Evolutionary conservation across 2,113 vertebrate species (phyloP).

Genomic region (Thryonomys swinderianus): DNA sequence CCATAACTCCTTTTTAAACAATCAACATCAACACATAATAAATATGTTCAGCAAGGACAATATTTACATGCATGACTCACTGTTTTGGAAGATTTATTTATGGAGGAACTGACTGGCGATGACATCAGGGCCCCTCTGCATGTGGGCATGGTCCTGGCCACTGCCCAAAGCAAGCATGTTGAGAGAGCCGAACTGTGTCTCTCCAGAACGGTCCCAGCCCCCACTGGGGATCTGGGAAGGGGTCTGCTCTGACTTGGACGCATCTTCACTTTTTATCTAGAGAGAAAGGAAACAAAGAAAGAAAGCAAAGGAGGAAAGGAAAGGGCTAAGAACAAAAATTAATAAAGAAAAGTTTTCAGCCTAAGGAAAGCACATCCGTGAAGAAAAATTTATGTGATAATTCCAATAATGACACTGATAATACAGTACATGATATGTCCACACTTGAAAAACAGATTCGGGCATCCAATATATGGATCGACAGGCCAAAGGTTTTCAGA

Average conservation of each 20-base stretch:
- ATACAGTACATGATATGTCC: slow-evolving; percentile 39
- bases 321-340: neutral
- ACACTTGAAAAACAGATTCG: slow-evolving; percentile 67
- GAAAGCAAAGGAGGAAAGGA: neutral
- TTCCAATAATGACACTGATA: slow-evolving; percentile 38
- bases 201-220: neutral
- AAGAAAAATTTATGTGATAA: slow-evolving; percentile 36
- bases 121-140: slow-evolving; percentile 12
- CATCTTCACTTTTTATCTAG: neutral
- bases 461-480: slow-evolving; percentile 58
- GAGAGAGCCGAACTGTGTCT: neutral
- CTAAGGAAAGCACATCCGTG: slow-evolving; percentile 7
- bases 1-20: slow-evolving; percentile 55
- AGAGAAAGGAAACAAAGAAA: neutral
- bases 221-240: neutral
- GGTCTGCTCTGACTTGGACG: neutral
- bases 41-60: slow-evolving; percentile 70
- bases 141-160: neutral
- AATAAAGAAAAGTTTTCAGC: slow-evolving; percentile 14
- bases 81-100: slow-evolving; percentile 68
- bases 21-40: slow-evolving; percentile 72
- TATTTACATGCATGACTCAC: slow-evolving; percentile 73
- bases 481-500: slow-evolving; percentile 54
- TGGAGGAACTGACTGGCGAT: slow-evolving; percentile 28
- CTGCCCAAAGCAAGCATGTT: neutral